A percentile compares a stretch with the other conserved stretches of the same genome.
phyloP scores from a whole-genome alignment of 2,888 invertebrate species.

The Hemistola chrysoprasaria region DNA sequence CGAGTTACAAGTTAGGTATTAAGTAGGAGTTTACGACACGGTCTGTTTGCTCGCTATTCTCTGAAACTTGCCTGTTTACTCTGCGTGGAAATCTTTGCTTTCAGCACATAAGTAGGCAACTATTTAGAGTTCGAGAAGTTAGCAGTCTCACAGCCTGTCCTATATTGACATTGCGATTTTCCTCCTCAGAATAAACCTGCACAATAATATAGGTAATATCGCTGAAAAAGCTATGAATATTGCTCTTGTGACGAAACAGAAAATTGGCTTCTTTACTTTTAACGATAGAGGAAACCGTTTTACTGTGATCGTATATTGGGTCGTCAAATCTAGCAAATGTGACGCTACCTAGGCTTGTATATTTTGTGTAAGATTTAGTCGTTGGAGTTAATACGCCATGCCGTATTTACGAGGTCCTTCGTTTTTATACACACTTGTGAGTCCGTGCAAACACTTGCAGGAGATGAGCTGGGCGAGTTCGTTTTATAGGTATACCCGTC shows the following conservation, averaged over 20 bases:
- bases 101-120: slow-evolving; percentile 25
- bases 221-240: background rate
- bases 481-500: slow-evolving; percentile 61
- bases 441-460: slow-evolving; percentile 57
- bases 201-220: too few relatives aligned
- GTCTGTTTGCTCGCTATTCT: slow-evolving; percentile 34
- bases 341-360: slow-evolving; percentile 16
- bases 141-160: background rate
- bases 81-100: slow-evolving; percentile 25
- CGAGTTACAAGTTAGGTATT: slow-evolving; percentile 35
- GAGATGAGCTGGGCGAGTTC: slow-evolving; percentile 62
- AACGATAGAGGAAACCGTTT: slow-evolving; percentile 11
- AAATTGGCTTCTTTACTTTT: slow-evolving; percentile 9
- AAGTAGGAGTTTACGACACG: slow-evolving; percentile 37
- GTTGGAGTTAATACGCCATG: slow-evolving; percentile 29
- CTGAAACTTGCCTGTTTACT: slow-evolving; percentile 31
- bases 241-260: slow-evolving; percentile 5
- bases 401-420: slow-evolving; percentile 35
- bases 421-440: slow-evolving; percentile 36
- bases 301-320: slow-evolving; percentile 14
- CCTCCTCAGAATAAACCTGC: slow-evolving; percentile 1
- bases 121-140: slow-evolving; percentile 13
- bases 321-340: slow-evolving; percentile 16
- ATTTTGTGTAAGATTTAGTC: slow-evolving; percentile 18
- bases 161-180: slow-evolving; percentile 7